Conservation (phyloP, 2,888 invertebrate genomes). For the Pyrrhosoma nymphula region DNA sequence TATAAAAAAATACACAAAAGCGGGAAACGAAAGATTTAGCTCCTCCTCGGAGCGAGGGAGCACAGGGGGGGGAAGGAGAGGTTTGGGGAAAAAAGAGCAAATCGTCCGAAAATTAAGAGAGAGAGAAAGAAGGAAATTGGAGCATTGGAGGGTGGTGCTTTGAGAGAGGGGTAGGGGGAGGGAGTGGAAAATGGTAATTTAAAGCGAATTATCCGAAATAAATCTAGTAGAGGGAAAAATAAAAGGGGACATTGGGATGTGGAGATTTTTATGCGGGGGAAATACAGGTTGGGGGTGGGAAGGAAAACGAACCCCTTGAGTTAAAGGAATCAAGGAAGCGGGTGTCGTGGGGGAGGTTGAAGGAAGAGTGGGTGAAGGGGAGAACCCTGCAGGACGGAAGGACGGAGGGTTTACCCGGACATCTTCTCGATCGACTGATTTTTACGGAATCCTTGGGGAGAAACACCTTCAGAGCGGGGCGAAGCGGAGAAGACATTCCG, state of each 20-base stretch:
- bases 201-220: slow-evolving; percentile 36
- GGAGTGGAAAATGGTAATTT: slow-evolving; percentile 9
- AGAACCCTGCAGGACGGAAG: background rate
- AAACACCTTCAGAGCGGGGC: background rate
- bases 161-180: background rate
- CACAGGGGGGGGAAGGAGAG: background rate
- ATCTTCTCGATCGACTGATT: slow-evolving; percentile 54
- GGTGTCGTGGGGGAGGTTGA: background rate
- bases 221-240: slow-evolving; percentile 9
- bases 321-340: background rate
- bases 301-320: background rate
- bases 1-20: slow-evolving; percentile 41
- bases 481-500: slow-evolving; percentile 4
- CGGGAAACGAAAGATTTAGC: slow-evolving; percentile 23
- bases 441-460: slow-evolving; percentile 27
- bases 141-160: background rate
- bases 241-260: background rate
- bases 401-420: slow-evolving; percentile 1
- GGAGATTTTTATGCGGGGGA: background rate
- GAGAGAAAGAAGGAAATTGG: background rate
- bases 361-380: background rate
- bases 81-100: slow-evolving; percentile 41
- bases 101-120: slow-evolving; percentile 30
- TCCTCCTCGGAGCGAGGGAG: background rate
- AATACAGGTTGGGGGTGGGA: background rate